Evolutionary conservation across 2,888 invertebrate genomes (phyloP), one percentile per base, ranked within the genome.

Genomic region (Dysmachus trigonus): DNA sequence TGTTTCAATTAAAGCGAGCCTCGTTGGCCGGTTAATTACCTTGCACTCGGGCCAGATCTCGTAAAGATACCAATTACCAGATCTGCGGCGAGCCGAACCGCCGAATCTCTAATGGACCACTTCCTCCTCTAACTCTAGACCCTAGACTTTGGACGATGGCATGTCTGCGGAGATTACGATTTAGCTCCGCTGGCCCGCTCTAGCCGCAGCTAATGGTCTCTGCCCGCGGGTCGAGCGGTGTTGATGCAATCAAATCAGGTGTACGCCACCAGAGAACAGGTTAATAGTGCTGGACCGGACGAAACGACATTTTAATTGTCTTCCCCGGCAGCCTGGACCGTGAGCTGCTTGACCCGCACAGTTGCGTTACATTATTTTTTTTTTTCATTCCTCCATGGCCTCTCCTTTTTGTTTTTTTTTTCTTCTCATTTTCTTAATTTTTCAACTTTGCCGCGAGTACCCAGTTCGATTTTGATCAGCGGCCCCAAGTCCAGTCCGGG

Each of bases 251-350:
- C 83, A 83, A 72, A 83, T 83, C 83, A 83, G 83, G 83, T 83
- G 83, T 72, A 38, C 38, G 10, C 72, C 53, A 53, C 53, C 31
- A n/a, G 62, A 72, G 83, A 83, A 83, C 83, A 72, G 83, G 83
- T 83, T 83, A 83, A 83, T 27, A 83, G 72, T 41, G 30, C 38
- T 72, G 72, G 53, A 51, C 72, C 85, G 71, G 83, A 27, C 47
- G 38, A 86, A 87, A 87, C 86, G 87, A 87, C 87, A 87, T 86
- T 87, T 87, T 87, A 87, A 87, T 87, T 87, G 87, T 87, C 47
- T 87, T 87, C 76, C 41, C 77, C 31, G 71, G 83, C 83, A 30
- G 35, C 41, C 27, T n/a, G 38, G 41, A 27, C 41, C n/a, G 77
- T n/a, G 38, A n/a, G 41, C 38, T 15, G 72, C 38, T 62, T 72